These are phyloP conservation scores for Vanessa cardui DNA, from an alignment of 2,888 invertebrate species.

Conservation along the genomic window DNA sequence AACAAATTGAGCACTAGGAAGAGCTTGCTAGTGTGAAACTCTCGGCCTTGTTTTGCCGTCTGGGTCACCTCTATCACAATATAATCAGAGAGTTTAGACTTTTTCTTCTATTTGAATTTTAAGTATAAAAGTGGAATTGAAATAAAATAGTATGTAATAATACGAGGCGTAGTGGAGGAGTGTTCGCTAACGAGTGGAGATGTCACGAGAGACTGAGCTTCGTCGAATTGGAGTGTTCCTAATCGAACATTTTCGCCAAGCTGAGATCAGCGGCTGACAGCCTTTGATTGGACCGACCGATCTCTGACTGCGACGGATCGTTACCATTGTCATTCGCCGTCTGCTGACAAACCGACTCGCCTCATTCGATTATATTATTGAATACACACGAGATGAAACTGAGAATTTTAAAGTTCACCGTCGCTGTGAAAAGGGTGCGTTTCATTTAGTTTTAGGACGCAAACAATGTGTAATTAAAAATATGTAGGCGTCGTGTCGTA, in stretches of 20 bases:
- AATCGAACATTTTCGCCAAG: slow-evolving; percentile 30
- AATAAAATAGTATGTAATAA: background rate
- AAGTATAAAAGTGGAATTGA: background rate
- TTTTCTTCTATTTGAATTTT: too few species aligned
- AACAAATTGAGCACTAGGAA: too few species aligned
- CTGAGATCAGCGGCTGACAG: slow-evolving; percentile 22
- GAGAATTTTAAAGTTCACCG: background rate
- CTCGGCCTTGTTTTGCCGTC: too few species aligned
- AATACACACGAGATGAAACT: background rate
- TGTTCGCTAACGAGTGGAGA: slow-evolving; percentile 9
- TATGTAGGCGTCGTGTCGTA: background rate
- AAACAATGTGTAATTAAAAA: slow-evolving; percentile 5
- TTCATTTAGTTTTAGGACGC: background rate
- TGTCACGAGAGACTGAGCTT: slow-evolving; percentile 20
- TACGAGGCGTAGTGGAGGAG: background rate
- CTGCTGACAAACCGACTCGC: background rate
- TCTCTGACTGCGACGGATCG: background rate
- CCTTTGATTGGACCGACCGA: slow-evolving; percentile 21
- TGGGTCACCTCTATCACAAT: too few species aligned
- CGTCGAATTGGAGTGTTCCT: slow-evolving; percentile 30
- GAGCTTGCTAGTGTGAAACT: too few species aligned
- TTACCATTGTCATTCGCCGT: background rate
- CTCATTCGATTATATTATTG: background rate
- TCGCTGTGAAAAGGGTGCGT: too few species aligned
- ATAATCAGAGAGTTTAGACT: too few species aligned